Base-by-base conservation (phyloP, 2,113 vertebrate species). In the Micronycteris hirsuta region DNA sequence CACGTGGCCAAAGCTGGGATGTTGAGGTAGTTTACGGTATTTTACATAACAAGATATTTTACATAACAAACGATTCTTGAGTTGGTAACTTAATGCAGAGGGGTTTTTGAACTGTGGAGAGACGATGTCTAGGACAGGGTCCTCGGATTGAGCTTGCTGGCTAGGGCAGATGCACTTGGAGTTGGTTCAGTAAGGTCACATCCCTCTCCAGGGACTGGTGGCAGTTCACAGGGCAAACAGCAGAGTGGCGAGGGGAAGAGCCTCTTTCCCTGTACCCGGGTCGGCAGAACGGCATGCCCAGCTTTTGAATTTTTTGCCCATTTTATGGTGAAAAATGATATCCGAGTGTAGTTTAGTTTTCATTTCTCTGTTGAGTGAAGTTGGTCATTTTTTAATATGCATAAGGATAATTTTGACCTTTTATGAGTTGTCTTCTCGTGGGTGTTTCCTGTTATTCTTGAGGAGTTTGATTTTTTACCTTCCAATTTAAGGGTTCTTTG, bases 41-140 rank as follows among this genome's bases (percentile, higher is more conserved):
- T 95, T 47, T 76, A 73, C 58, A 28, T 83, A 49, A 87, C 16
- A 67, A 47, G n/a, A n/a, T 58, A 33, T 73, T 95, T 47, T 76
- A 73, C 58, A 28, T 83, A 49, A 87, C 16, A 67, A 47, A 45
- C 47, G 73, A 77, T 65, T 52, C 19, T 74, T 41, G 12, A 58
- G 4, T 38, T 24, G 33, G 43, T 56, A 36, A 45, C 16, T 70
- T 31, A 52, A 41, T 70, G 36, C 14, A 17, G 38, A 8, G 8
- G 38, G 10, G 3, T 52, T 82, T 58, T 82, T 52, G 19, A 81
- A n/a, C 68, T 58, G 13, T 52, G 41, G n/a, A 19, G 67, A 47
- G 45, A 7, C 38, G 43, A 26, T 68, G 36, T 76, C 6, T 26
- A 14, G 3, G 16, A n/a, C 73, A 58, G n/a, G 49, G 67, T 20